Conservation (phyloP, 2,797 vertebrate species). For the Tachyglossus aculeatus region DNA sequence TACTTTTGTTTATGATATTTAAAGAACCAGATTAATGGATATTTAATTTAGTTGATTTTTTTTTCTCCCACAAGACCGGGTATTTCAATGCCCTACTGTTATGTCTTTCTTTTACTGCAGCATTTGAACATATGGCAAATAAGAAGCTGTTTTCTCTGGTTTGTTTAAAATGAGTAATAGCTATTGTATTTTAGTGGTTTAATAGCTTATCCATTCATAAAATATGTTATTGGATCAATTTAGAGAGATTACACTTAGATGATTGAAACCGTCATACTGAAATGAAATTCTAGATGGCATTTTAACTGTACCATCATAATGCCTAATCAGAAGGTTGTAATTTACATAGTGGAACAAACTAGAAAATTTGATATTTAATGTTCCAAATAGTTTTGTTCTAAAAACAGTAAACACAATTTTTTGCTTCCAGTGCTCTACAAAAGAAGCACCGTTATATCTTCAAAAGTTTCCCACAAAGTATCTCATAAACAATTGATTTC, state of each 20-base stretch:
- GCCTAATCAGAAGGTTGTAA: conserved; percentile 6
- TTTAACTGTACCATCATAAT: no score
- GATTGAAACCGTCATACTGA: conserved; percentile 13
- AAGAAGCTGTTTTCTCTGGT: conserved; percentile 36
- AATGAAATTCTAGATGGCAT: no score
- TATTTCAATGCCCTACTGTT: conserved; percentile 60
- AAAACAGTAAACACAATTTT: no score
- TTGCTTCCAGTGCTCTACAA: no score
- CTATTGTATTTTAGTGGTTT: conserved; percentile 24
- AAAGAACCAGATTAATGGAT: conserved; percentile 68
- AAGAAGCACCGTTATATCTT: no score
- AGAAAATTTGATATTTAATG: no score
- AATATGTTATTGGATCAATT: conserved; percentile 16
- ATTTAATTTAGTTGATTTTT: conserved; percentile 58
- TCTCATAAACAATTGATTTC: not conserved
- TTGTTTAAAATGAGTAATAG: conserved; percentile 32
- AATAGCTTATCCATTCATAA: conserved; percentile 4
- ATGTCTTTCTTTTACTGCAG: conserved; percentile 28
- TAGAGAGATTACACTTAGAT: not conserved
- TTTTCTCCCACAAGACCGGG: conserved; percentile 53
- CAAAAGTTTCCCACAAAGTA: no score
- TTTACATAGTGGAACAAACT: no score
- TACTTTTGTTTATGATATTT: conserved; percentile 74
- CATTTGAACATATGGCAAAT: conserved; percentile 48
- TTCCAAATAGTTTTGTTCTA: no score